Conservation (phyloP, 2,113 vertebrate genomes). For the Gulo gulo region DNA sequence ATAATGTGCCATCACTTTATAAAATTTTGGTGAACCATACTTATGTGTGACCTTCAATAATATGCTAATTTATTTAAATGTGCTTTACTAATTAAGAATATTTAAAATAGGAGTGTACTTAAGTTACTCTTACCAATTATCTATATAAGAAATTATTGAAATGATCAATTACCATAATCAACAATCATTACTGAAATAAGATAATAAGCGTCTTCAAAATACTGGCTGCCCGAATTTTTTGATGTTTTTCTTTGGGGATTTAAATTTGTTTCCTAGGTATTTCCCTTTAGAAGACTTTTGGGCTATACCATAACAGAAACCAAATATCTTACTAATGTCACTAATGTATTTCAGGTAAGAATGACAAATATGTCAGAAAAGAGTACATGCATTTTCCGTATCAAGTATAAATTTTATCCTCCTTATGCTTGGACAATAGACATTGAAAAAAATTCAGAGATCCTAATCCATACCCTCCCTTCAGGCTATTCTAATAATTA, state of each 20-base stretch:
- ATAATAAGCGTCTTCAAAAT: conserved; percentile 80
- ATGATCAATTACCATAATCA: conserved; percentile 86
- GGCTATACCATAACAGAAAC: not conserved
- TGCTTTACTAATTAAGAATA: conserved; percentile 85
- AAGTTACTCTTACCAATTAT: conserved; percentile 84
- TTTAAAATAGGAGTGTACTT: conserved; percentile 79
- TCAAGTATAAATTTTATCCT: not conserved
- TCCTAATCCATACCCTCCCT: not conserved
- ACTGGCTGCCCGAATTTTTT: conserved; percentile 60
- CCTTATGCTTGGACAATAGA: not conserved
- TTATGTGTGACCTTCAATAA: conserved; percentile 82
- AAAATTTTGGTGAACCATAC: conserved; percentile 74
- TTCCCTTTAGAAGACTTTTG: conserved; percentile 31
- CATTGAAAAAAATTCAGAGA: not conserved
- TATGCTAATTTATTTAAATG: conserved; percentile 87
- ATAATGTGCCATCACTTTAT: conserved; percentile 52
- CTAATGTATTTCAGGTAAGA: not conserved
- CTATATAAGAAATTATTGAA: conserved; percentile 82
- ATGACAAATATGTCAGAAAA: not conserved
- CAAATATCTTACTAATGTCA: not conserved
- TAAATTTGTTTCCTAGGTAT: conserved; percentile 34
- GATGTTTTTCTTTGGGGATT: conserved; percentile 43
- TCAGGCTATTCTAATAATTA: not conserved
- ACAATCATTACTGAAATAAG: conserved; percentile 82
- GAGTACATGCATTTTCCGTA: not conserved